A percentile compares a stretch with the other conserved stretches of the same genome.
These are phyloP conservation scores for Manis pentadactyla DNA, from an alignment of 2,797 vertebrate genomes.

Conservation along the genomic window DNA sequence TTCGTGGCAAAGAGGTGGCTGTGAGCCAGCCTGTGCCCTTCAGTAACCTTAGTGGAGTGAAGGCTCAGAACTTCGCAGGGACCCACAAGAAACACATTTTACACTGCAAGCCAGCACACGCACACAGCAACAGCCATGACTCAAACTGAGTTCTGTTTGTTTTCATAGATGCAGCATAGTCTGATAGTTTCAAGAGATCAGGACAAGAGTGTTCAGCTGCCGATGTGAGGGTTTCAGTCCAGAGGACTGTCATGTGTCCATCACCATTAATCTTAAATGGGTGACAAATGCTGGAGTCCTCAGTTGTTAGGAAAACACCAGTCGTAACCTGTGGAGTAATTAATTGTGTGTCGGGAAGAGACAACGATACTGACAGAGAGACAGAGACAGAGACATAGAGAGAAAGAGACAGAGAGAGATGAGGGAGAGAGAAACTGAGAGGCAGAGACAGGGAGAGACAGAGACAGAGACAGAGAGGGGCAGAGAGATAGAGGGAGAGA, in stretches of 20 bases:
- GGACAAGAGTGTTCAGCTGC: not conserved
- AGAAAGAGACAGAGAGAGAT: too few relatives aligned
- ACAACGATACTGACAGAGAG: too few relatives aligned
- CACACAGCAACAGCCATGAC: not conserved
- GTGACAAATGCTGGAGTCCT: not conserved
- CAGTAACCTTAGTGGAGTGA: not conserved
- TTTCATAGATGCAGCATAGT: not conserved
- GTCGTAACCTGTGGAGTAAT: not conserved
- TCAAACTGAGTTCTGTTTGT: not conserved
- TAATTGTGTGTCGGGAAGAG: not conserved
- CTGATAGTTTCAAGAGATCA: not conserved
- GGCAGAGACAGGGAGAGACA: not conserved
- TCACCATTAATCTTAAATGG: not conserved
- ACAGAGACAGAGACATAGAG: not conserved
- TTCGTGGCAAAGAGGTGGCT: not conserved
- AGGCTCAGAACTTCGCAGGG: not conserved
- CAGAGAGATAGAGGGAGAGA: not conserved
- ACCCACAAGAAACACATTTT: not conserved
- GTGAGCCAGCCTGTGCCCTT: not conserved
- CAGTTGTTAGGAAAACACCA: not conserved
- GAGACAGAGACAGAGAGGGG: not conserved
- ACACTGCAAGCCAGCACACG: not conserved
- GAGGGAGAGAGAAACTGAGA: too few relatives aligned
- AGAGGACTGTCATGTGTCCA: not conserved
- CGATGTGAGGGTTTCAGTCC: not conserved